Conservation (phyloP, 2,797 vertebrate genomes). For the Rallus crepitans region DNA sequence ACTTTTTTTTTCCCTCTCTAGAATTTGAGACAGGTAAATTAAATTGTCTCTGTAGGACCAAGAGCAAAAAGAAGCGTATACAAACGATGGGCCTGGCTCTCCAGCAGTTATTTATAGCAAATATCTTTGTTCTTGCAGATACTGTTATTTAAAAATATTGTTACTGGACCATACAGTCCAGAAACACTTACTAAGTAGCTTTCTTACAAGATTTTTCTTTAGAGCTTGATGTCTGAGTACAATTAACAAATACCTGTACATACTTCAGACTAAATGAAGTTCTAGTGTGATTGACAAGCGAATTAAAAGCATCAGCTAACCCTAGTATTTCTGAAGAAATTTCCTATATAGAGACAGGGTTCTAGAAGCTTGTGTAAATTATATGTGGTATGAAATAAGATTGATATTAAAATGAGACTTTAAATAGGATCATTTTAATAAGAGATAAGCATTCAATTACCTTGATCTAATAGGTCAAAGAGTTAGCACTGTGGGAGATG, state of each 20-base stretch:
- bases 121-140: not conserved
- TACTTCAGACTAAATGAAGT: not conserved
- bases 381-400: not conserved
- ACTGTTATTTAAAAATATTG: not conserved
- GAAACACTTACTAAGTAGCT: not conserved
- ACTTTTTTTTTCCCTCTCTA: not conserved
- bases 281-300: not conserved
- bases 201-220: not conserved
- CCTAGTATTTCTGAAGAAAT: not conserved
- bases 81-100: not conserved
- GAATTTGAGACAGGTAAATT: slow-evolving; percentile 9
- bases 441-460: slow-evolving; percentile 25
- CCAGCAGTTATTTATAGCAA: not conserved
- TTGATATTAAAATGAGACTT: not conserved
- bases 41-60: not conserved
- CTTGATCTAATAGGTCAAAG: not conserved
- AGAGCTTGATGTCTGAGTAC: not conserved
- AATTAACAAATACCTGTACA: not conserved
- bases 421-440: not conserved
- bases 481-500: not conserved
- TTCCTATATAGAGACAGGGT: not conserved
- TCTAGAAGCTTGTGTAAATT: not conserved
- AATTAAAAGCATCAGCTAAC: not conserved
- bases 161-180: not conserved
- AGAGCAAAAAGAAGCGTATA: not conserved